Conservation (phyloP, 2,888 invertebrate genomes). For the Physocephala rufipes region DNA sequence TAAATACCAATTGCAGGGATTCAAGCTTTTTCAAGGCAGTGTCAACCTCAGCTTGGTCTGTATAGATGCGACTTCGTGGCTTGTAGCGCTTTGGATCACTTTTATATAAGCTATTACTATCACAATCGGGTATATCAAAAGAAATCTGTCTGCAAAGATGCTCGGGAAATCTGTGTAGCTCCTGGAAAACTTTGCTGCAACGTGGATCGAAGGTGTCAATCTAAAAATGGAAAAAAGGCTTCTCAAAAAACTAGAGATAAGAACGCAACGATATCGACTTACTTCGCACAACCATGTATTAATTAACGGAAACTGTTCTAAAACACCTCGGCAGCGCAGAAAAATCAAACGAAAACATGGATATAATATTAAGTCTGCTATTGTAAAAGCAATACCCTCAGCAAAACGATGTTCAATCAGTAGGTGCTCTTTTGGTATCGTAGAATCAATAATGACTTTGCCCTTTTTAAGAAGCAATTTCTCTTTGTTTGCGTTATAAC, state of each 20-base stretch:
- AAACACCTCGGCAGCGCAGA: constrained; percentile 60
- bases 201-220: constrained; percentile 55
- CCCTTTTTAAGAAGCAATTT: constrained; percentile 40
- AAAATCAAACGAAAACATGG: constrained; percentile 75
- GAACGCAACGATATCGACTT: constrained; percentile 8
- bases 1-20: constrained; percentile 57
- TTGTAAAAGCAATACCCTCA: constrained; percentile 83
- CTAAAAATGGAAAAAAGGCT: constrained; percentile 46
- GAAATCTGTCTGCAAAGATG: constrained; percentile 26
- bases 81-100: constrained; percentile 81
- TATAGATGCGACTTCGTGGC: constrained; percentile 77
- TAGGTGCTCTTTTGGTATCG: constrained; percentile 63
- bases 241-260: neutral
- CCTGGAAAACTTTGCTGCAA: constrained; percentile 53
- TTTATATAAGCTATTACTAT: constrained; percentile 66
- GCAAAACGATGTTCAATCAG: constrained; percentile 76
- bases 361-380: constrained; percentile 84
- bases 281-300: constrained; percentile 71
- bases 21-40: constrained; percentile 63
- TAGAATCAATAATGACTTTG: constrained; percentile 65
- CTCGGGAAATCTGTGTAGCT: constrained; percentile 48
- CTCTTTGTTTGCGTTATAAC: constrained; percentile 68
- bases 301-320: constrained; percentile 70
- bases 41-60: constrained; percentile 80
- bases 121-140: constrained; percentile 56